These are phyloP conservation scores for Chrysocyon brachyurus DNA, from an alignment of 2,797 vertebrate species.

Conservation along the genomic window DNA sequence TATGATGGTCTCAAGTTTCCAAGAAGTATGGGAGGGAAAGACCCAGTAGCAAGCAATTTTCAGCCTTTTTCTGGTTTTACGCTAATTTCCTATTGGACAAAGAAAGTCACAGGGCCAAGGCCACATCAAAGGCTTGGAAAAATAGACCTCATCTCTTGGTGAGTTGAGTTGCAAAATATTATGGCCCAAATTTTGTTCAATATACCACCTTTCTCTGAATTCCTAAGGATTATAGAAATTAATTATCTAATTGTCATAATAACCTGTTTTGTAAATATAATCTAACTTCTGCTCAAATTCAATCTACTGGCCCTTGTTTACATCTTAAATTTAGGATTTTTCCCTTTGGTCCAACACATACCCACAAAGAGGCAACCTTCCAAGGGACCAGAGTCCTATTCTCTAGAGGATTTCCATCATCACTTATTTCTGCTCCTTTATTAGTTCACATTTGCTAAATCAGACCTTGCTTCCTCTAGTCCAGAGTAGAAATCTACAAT, in stretches of 20 bases:
- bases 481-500: background rate
- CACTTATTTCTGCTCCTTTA: background rate
- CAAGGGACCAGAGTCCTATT: background rate
- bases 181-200: background rate
- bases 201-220: background rate
- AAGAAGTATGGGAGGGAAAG: background rate
- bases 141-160: background rate
- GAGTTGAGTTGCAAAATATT: background rate
- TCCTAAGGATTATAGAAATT: background rate
- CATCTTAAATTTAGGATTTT: background rate
- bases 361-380: background rate
- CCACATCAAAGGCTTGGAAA: background rate
- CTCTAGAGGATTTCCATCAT: background rate
- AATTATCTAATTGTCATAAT: background rate
- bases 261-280: background rate
- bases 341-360: background rate
- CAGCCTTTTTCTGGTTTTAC: background rate
- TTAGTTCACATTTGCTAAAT: background rate
- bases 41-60: background rate
- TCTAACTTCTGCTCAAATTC: background rate
- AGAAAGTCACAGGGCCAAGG: background rate
- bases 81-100: background rate
- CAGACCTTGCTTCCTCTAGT: background rate
- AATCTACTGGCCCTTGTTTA: background rate
- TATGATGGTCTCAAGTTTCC: background rate